Evolutionary conservation across 2,797 vertebrate genomes (phyloP), one percentile per base, ranked within the genome.

Genomic region (Yasuhikotakia modesta): DNA sequence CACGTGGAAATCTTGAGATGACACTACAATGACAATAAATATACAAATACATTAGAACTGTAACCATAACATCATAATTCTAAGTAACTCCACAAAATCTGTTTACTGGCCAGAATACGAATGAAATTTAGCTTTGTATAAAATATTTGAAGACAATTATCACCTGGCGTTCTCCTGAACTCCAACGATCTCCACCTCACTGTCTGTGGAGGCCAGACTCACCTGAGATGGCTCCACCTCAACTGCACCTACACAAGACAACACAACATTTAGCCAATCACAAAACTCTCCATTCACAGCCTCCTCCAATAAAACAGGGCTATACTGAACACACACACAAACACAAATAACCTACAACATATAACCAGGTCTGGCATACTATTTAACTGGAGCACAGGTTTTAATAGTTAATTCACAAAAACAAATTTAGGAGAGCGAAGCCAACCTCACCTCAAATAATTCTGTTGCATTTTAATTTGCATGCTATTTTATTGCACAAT

Each of bases 161-260:
- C 70, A 99, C 97, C 97, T 95, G 90, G 95, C 90, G 85, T 96
- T 94, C 86, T 99, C 95, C 82, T 98, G 96, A 87, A 99, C 96
- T 45, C 95, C 97, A 55, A 99, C 95, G 79, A 99, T 98, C 89
- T 99, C 97, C 87, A 99, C 97, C 90, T 99, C 97, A 0, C 97
- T 99, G 86, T 98, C 97, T 0, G 97, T 96, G 83, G 97, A 98
- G 24, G 94, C 90, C 53, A 96, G 92, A 78, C 93, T 93, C 87
- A 97, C 96, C 94, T 95, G 94, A 89, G 94, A 90, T 83, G 94
- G 93, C 81, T 90, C 92, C 81, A 93, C 89, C 89, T 97, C 94
- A 91, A 91, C 88, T 76, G 87, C 90, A 90, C 94, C 97, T 99
- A 83, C n/a, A 93, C 86, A 85, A 85, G 22, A 82, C 65, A 79